Base-by-base conservation (phyloP, 2,113 vertebrate species). In the Psophia crepitans region DNA sequence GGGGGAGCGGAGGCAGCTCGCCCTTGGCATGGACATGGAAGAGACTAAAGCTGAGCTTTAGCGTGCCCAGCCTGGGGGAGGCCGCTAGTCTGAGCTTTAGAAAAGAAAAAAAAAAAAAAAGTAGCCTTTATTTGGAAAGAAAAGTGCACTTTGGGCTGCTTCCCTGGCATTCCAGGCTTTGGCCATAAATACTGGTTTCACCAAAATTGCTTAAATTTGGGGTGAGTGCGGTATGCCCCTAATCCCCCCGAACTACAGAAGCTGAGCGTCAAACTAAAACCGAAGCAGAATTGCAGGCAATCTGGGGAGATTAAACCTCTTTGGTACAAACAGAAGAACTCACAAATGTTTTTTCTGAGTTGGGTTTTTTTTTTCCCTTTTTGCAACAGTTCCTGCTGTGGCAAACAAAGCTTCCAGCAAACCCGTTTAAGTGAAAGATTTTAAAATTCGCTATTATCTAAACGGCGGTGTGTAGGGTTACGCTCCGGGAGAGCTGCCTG, bases 181-280 rank as follows among this genome's bases (percentile, higher is more conserved):
- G 64, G 28, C 41, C 33, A 5, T 68, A 61, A 74, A 68, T 16
- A 12, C 41, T 28, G 15, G 13, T 48, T 61, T 23, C 13, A 5
- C 27, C 53, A 32, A 27, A 58, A 8, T 23, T 54, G 37, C 33
- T 90, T 44, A 13, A 17, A 4, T 1, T 21, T 53, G 14, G 30
- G 28, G 1, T 43, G 37, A 22, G 32, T 12, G 33, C 3, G 0
- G 64, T 26, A 2, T 7, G 28, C 8, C 39, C 46, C 23, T 12
- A 9, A 16, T 30, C 8, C 6, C 35, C 48, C 26, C 18, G 20
- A 1, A 0, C 11, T 4, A 32, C 58, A 9, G 13, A 17, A 64
- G 3, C 5, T 3, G 3, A 37, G 30, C 26, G n/a, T 9, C 48
- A 32, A 53, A 53, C 35, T 14, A 41, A 87, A 77, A 33, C 49